phyloP scores from a whole-genome alignment of 2,888 invertebrate genomes.

The Arge pagana region DNA sequence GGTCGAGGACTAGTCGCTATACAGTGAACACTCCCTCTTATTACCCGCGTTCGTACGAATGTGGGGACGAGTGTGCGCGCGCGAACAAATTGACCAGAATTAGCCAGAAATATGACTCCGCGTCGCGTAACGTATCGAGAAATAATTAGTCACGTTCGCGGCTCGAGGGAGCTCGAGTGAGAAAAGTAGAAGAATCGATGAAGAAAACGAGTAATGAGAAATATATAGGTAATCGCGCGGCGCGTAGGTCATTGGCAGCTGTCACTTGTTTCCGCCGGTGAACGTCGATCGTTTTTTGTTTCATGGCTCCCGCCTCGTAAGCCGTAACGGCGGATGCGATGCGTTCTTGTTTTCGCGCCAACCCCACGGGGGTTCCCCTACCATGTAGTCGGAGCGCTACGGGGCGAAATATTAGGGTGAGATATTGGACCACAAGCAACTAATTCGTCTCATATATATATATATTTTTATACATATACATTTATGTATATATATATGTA shows the following conservation, averaged over 20 bases:
- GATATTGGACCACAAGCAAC: constrained; percentile 51
- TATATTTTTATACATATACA: no score
- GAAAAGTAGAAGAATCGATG: constrained; percentile 7
- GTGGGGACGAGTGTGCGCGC: no score
- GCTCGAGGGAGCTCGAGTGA: constrained; percentile 22
- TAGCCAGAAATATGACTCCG: background rate
- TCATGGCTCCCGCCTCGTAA: constrained; percentile 25
- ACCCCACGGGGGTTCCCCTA: constrained; percentile 47
- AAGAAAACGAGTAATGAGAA: constrained; percentile 20
- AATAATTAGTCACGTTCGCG: constrained; percentile 35
- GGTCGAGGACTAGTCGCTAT: background rate
- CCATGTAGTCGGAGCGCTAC: constrained; percentile 23
- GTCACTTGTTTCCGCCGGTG: constrained; percentile 50
- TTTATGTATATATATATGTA: no score
- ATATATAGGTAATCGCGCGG: constrained; percentile 47
- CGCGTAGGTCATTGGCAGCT: constrained; percentile 42
- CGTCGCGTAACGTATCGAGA: constrained; percentile 11
- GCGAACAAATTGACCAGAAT: background rate
- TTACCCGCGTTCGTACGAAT: no score
- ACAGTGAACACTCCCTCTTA: no score
- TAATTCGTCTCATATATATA: constrained; percentile 45
- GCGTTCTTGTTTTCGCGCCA: constrained; percentile 47
- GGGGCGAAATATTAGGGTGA: constrained; percentile 45
- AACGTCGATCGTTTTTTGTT: constrained; percentile 40
- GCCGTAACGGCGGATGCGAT: constrained; percentile 1